Base-by-base conservation (phyloP, 2,888 invertebrate species). In the Trissonchulus latispiculum region DNA sequence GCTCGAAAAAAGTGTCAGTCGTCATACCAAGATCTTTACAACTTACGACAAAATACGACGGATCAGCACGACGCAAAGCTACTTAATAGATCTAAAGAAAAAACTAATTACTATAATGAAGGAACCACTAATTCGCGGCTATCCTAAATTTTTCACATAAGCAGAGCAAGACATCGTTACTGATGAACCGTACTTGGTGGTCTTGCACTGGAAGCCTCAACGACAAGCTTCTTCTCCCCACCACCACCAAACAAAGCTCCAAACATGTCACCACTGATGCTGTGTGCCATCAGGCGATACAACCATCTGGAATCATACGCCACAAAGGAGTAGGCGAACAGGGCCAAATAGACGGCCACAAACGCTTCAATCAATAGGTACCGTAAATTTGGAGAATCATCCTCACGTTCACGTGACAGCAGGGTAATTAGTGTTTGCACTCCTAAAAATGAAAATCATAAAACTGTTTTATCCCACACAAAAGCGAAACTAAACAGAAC, bases 261-360 rank as follows among this genome's bases (percentile, higher is more conserved):
- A 89, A 96, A 97, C 29, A 92, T 89, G 64, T 87, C 87, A 32
- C 89, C 88, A 75, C 89, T 88, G 75, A 95, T 90, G 73, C 87
- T 87, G 81, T 94, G 93, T 0, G 93, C 93, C 1, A 90, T 89
- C 15, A 96, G 88, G 28, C 94, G 88, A 83, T 90, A 93, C 75
- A 99, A 86, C 79, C 96, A 89, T 75, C 95, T 92, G 75, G 95
- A 91, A 85, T 99, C 97, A 80, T 94, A 91, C 1, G 93, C 92
- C 29, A 93, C 90, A 71, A 97, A 83, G 1, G 95, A 95, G 85
- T 96, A 95, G 75, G 95, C 90, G 76, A 97, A 88, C 64, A 99
- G 86, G 36, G 95, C 93, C 83, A 94, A 88, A 84, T 91, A 96
- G 2, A 96, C 93, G 0, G 95, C 92, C 31, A 94, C 90, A 84